Conservation (phyloP, 2,797 vertebrate genomes). For the Megaceryle alcyon region DNA sequence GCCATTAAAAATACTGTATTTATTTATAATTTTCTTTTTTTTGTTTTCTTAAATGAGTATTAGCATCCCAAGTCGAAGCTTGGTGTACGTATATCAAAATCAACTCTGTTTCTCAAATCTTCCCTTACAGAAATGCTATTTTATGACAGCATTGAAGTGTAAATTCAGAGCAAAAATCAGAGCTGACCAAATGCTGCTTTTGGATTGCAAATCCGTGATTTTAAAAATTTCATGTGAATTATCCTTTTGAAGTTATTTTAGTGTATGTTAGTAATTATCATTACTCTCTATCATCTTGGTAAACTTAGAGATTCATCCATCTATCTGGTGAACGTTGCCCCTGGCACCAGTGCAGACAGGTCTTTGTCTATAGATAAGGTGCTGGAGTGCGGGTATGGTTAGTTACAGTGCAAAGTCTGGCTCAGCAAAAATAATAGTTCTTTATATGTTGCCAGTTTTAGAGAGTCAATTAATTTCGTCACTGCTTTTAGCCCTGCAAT, state of each 20-base stretch:
- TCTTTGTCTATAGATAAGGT: neutral
- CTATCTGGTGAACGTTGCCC: neutral
- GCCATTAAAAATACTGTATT: neutral
- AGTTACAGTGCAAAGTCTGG: neutral
- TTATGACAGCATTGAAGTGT: neutral
- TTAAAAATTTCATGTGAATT: neutral
- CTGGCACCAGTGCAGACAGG: neutral
- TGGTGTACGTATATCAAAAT: neutral
- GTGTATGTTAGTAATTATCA: neutral
- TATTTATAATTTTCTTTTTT: neutral
- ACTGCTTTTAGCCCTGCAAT: neutral
- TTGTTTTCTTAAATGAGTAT: neutral
- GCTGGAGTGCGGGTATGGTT: neutral
- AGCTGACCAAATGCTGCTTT: neutral
- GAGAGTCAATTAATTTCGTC: rapidly evolving
- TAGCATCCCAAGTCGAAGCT: neutral
- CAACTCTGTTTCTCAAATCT: neutral
- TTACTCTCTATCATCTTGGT: neutral
- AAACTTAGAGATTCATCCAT: neutral
- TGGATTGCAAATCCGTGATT: neutral
- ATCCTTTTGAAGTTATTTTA: neutral
- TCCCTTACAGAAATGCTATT: neutral
- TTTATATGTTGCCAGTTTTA: neutral
- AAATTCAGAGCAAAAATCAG: neutral
- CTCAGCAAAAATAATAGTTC: neutral